phyloP scores from a whole-genome alignment of 2,888 invertebrate genomes.

The Clunio marinus region DNA sequence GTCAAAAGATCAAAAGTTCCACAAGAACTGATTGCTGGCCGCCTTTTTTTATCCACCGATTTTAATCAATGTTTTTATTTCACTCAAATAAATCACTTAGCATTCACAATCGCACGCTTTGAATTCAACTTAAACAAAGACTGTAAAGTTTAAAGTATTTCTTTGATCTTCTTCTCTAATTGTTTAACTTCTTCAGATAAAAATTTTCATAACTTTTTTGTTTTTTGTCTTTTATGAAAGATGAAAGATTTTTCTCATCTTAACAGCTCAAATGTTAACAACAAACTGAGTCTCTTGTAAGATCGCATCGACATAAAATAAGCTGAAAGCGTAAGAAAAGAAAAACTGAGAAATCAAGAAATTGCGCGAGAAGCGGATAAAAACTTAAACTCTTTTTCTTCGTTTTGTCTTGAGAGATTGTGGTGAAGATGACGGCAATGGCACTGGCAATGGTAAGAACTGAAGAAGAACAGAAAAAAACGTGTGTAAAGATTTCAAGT shows the following conservation, averaged over 20 bases:
- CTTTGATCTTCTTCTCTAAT: too few species aligned
- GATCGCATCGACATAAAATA: neutral
- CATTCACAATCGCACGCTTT: neutral
- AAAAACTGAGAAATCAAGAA: neutral
- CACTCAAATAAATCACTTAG: slow-evolving; percentile 2
- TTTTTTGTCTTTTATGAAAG: neutral
- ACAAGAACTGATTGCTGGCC: neutral
- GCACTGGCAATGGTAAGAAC: too few species aligned
- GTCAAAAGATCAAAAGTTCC: neutral
- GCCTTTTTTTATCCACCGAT: neutral
- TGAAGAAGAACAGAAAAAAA: neutral
- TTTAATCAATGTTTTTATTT: neutral
- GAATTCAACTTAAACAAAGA: neutral
- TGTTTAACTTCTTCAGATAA: too few species aligned
- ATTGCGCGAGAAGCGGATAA: neutral
- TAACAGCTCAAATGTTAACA: neutral
- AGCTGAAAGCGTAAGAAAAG: neutral
- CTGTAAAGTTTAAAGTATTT: neutral
- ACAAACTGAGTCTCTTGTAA: neutral
- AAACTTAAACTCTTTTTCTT: neutral
- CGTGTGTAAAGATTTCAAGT: neutral
- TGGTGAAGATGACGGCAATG: neutral
- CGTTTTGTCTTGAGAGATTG: neutral
- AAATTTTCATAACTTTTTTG: neutral
- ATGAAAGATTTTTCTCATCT: slow-evolving; percentile 3